Base-by-base conservation (phyloP, 2,113 vertebrate genomes). In the Verasper variegatus region DNA sequence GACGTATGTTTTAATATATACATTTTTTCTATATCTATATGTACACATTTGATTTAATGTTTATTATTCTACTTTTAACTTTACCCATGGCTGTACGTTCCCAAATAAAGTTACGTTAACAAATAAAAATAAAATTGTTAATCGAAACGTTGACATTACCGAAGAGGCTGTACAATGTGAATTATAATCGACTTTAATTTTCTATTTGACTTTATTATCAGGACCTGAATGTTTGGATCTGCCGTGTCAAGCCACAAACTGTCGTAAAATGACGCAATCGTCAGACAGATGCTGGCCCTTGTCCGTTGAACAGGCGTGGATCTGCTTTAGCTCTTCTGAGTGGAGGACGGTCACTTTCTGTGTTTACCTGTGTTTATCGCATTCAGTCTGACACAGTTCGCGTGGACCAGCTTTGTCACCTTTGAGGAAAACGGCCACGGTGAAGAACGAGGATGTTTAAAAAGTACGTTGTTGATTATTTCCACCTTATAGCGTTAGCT, bases 401-500 rank as follows among this genome's bases (percentile, higher is more conserved):
- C 37, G 21, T 5, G 6, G 66, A 71, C 11, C 51, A 69, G 62
- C 21, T 26, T 68, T 58, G 24, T 42, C 14, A 63, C 37, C 60
- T 8, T 12, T 24, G 47, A 78, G 17, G 57, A 74, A 64, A 24
- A 42, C 51, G 9, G 11, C 11, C 70, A 75, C 69, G 42, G 45
- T 62, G 68, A 86, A 62, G 67, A 82, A 64, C 75, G 78, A 93
- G 78, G 72, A 95, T 95, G 95, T 95, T 95, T 93, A 95, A 95
- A 90, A 95, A 95, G 95, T 95, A 92, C 54, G 94, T 82, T 52
- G 40, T 7, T 70, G 2, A 21, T 55, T 63, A 26, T 81, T 68
- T 76, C 18, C 9, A 3, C 78, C 57, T 73, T 68, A 54, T 42
- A 54, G 3, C 24, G 21, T 55, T 84, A 78, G 83, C 84, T 80